phyloP scores from a whole-genome alignment of 2,797 vertebrate species.

The Phataginus tetradactyla region DNA sequence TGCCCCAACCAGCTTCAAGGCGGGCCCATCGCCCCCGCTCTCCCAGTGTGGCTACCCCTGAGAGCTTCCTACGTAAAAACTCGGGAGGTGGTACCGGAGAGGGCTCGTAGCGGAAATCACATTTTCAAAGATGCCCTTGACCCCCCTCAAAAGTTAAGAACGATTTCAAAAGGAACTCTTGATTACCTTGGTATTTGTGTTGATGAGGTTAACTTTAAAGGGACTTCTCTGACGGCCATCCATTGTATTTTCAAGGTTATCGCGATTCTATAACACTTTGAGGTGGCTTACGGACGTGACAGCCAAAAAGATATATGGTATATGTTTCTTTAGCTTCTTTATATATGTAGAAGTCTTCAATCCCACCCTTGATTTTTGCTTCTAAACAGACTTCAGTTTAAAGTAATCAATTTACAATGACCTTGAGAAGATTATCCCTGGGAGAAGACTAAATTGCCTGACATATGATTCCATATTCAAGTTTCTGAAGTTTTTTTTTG shows the following conservation, averaged over 20 bases:
- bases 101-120: not conserved
- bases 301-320: not conserved
- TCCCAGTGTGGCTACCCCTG: not conserved
- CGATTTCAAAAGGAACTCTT: not conserved
- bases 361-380: not conserved
- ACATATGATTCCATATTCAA: not conserved
- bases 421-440: not conserved
- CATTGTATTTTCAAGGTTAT: not conserved
- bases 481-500: constrained; percentile 43
- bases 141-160: not conserved
- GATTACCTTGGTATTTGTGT: not conserved
- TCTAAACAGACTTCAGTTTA: not conserved
- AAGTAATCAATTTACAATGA: not conserved
- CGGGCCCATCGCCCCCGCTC: not conserved
- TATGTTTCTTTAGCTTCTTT: not conserved
- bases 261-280: not conserved
- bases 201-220: not conserved
- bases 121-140: not conserved
- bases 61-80: not conserved
- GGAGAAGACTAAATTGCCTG: not conserved
- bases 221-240: not conserved
- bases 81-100: not conserved
- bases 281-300: not conserved
- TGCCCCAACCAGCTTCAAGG: not conserved
- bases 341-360: not conserved